These are phyloP conservation scores for Yasuhikotakia modesta DNA, from an alignment of 2,797 vertebrate species.

Conservation along the genomic window DNA sequence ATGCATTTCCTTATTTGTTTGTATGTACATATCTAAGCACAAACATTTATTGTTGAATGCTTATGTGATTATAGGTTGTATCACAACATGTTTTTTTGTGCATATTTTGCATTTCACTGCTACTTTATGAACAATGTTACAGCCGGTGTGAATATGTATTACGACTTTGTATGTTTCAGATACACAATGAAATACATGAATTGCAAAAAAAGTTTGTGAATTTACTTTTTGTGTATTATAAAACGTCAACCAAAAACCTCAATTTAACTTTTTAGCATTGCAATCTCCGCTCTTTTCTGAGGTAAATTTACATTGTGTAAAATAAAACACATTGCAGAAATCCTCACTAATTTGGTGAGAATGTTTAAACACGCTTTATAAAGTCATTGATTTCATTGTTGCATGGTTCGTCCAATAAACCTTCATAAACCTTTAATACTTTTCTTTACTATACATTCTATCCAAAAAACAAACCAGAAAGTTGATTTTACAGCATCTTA, in stretches of 20 bases:
- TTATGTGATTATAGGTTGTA: slow-evolving; percentile 29
- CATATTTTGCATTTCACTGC: slow-evolving; percentile 28
- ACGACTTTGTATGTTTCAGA: slow-evolving; percentile 50
- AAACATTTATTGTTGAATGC: slow-evolving; percentile 42
- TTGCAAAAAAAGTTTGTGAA: neutral
- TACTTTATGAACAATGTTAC: slow-evolving; percentile 35
- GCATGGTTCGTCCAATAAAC: neutral
- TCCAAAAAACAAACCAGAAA: neutral
- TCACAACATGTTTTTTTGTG: slow-evolving; percentile 57
- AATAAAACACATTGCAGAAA: too few relatives aligned
- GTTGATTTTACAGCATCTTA: neutral
- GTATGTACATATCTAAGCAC: slow-evolving; percentile 43
- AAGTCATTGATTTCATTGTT: neutral
- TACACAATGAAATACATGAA: slow-evolving; percentile 59
- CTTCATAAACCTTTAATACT: neutral
- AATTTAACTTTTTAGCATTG: neutral
- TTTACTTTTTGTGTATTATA: neutral
- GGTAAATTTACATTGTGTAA: too few relatives aligned
- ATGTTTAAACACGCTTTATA: neutral
- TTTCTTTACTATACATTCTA: neutral
- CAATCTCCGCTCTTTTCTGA: neutral
- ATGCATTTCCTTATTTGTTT: slow-evolving; percentile 12
- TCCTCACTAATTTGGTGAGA: neutral
- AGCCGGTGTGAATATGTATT: slow-evolving; percentile 56
- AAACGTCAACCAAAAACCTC: neutral